A percentile compares a stretch with the other conserved stretches of the same genome.
Conservation (phyloP, 1,140 invertebrate species). For the Schlechtendalia chinensis region DNA sequence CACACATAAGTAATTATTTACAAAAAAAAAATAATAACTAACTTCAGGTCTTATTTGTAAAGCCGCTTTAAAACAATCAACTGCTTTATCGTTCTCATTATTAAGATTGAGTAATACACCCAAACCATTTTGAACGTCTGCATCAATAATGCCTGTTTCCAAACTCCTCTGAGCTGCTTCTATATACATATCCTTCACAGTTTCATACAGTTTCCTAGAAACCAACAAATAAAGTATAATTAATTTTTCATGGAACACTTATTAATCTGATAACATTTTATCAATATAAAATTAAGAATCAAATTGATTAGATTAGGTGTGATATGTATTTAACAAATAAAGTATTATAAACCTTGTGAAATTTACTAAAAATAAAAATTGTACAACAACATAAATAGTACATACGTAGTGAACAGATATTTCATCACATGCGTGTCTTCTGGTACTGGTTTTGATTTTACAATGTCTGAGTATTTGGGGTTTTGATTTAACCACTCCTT, state of each 20-base stretch:
- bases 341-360: neutral
- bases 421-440: neutral
- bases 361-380: neutral
- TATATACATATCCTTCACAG: constrained; percentile 79
- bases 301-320: no score
- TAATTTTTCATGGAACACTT: neutral
- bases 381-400: constrained; percentile 6
- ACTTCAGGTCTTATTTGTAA: constrained; percentile 77
- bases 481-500: constrained; percentile 49
- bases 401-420: constrained; percentile 29
- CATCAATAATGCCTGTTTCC: constrained; percentile 68
- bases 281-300: no score
- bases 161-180: constrained; percentile 80
- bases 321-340: neutral
- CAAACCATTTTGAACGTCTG: constrained; percentile 93
- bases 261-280: neutral
- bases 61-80: constrained; percentile 92
- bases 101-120: constrained; percentile 94
- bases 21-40: constrained; percentile 55
- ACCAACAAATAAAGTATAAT: constrained; percentile 38
- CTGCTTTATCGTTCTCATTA: constrained; percentile 92
- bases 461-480: constrained; percentile 45
- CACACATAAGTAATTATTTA: neutral
- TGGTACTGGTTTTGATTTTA: constrained; percentile 19
- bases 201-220: constrained; percentile 63